Conservation (phyloP, 2,113 vertebrate genomes). For the Lagopus leucura region DNA sequence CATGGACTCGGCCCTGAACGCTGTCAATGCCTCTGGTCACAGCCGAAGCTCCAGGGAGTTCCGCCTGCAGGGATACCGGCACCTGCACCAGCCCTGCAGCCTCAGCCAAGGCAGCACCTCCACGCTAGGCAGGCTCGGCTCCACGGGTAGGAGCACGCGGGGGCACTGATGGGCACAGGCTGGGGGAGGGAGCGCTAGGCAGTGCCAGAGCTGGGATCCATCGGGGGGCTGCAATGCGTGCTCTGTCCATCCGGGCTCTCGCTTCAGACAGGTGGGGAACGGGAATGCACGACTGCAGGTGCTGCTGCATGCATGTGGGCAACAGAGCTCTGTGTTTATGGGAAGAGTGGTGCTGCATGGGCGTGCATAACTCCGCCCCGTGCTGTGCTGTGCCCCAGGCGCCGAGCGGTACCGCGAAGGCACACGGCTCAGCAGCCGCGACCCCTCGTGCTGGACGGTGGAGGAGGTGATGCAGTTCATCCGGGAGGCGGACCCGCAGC, state of each 20-base stretch:
- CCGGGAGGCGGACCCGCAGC: constrained; percentile 90
- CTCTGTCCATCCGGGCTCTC: too few species aligned
- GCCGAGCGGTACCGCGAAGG: constrained; percentile 82
- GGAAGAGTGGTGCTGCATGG: accelerated
- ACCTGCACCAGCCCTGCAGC: constrained; percentile 80
- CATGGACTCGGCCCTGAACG: constrained; percentile 85
- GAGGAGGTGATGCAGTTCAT: constrained; percentile 98
- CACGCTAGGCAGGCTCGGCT: constrained; percentile 83
- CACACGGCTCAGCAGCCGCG: constrained; percentile 79
- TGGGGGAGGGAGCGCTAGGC: too few species aligned
- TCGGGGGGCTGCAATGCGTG: too few species aligned
- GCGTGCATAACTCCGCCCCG: neutral
- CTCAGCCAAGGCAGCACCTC: constrained; percentile 69
- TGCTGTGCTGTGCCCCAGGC: constrained; percentile 61
- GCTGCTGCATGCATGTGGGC: too few species aligned
- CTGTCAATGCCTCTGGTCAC: constrained; percentile 79
- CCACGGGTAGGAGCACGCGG: constrained; percentile 79
- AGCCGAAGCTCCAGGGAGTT: constrained; percentile 77
- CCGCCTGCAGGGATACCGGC: constrained; percentile 79
- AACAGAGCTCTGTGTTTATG: too few species aligned
- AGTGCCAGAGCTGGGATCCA: too few species aligned
- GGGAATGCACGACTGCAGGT: too few species aligned
- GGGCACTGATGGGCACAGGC: too few species aligned
- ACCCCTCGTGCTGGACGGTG: constrained; percentile 92
- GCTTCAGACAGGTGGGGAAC: too few species aligned